Evolutionary conservation across 92 coral and sea anemone species (phyloP).

Genomic region (Chrysogorgia sp.): DNA sequence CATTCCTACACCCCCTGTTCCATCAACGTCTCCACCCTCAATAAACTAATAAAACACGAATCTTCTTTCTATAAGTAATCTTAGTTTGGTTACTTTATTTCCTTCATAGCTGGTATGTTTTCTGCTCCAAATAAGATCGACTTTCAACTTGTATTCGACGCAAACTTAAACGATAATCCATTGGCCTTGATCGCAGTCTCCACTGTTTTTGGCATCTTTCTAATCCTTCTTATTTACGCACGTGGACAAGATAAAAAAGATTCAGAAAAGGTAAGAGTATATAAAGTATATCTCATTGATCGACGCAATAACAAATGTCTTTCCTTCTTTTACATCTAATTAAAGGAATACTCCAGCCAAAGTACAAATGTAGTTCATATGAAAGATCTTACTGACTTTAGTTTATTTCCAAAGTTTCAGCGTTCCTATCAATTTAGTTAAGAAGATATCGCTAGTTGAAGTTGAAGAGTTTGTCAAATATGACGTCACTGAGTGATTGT

Average conservation of each 20-base stretch:
- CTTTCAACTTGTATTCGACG: conserved; percentile 86
- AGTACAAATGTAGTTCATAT: no score
- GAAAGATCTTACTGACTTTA: no score
- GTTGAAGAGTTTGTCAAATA: neutral
- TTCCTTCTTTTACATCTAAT: neutral
- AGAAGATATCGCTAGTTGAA: no score
- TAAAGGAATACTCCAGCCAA: no score
- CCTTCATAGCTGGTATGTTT: conserved; percentile 77
- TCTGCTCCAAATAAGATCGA: conserved; percentile 96
- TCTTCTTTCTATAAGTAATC: neutral
- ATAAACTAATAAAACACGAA: neutral
- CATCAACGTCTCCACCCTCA: neutral
- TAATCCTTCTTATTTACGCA: conserved; percentile 82
- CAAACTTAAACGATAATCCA: conserved; percentile 83
- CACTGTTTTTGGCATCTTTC: conserved; percentile 74
- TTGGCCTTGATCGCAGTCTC: conserved; percentile 75
- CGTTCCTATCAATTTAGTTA: no score
- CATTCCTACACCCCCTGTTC: no score
- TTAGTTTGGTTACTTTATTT: neutral
- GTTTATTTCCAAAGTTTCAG: no score
- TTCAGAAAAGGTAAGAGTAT: conserved; percentile 66
- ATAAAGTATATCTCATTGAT: neutral
- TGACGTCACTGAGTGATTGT: conserved; percentile 1
- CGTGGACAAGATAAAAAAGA: conserved; percentile 90
- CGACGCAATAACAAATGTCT: neutral